phyloP scores from a whole-genome alignment of 1,140 invertebrate species.

The Scylla paramamosain region DNA sequence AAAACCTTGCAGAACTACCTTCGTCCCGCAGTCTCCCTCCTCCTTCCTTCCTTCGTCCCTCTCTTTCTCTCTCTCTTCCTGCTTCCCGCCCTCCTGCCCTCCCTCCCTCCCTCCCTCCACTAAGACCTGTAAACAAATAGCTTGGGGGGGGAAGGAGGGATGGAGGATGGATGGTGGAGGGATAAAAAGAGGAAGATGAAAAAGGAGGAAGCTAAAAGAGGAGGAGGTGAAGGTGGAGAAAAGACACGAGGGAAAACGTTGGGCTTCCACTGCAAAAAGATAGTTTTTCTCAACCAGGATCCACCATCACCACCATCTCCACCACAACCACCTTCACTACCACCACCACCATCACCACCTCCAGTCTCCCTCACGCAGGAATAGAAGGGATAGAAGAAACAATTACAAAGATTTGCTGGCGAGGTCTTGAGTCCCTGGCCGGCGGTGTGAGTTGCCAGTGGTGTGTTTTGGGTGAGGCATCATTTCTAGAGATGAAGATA shows the following conservation, averaged over 20 bases:
- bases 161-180: not conserved
- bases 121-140: constrained; percentile 23
- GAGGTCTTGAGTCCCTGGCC: not conserved
- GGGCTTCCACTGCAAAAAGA: no score
- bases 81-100: not conserved
- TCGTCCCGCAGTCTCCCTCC: not conserved
- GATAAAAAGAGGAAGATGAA: not conserved
- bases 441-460: constrained; percentile 26
- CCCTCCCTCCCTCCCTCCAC: not conserved
- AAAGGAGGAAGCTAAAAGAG: not conserved
- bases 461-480: not conserved
- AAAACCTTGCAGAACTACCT: not conserved
- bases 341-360: not conserved
- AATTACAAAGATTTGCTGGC: constrained; percentile 37
- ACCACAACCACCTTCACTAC: not conserved
- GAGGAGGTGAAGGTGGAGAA: not conserved
- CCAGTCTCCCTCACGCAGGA: no score
- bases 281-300: no score
- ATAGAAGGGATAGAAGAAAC: not conserved
- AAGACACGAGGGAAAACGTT: not conserved
- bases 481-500: not conserved
- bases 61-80: not conserved
- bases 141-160: not conserved
- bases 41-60: not conserved
- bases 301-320: no score